Percentiles rank a stretch among this genome's conserved stretches.
Conservation (phyloP, 2,888 invertebrate genomes). For the Chloroclystis v-ata region DNA sequence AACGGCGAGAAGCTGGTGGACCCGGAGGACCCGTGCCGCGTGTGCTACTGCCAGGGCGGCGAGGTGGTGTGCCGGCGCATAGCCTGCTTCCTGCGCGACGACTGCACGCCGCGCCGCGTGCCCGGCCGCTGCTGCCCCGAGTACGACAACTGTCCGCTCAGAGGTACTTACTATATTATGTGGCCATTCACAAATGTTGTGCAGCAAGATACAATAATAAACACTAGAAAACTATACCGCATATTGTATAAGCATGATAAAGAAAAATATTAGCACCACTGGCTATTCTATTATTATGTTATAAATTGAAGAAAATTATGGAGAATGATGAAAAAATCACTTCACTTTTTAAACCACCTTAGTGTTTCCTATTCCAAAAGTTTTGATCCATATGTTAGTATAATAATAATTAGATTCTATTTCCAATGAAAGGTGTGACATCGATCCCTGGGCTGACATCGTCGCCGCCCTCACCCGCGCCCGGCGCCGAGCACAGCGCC, state of each 20-base stretch:
- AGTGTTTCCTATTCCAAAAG: too few species aligned
- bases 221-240: too few species aligned
- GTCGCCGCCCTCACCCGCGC: slow-evolving; percentile 36
- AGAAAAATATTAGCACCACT: too few species aligned
- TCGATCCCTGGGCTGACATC: slow-evolving; percentile 50
- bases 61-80: slow-evolving; percentile 87
- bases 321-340: too few species aligned
- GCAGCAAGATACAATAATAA: too few species aligned
- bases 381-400: too few species aligned
- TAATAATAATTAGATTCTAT: neutral
- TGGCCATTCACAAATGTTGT: too few species aligned
- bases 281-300: too few species aligned
- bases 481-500: slow-evolving; percentile 17
- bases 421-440: slow-evolving; percentile 52
- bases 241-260: too few species aligned
- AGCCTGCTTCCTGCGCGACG: slow-evolving; percentile 85
- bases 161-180: too few species aligned
- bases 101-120: slow-evolving; percentile 85
- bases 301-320: too few species aligned
- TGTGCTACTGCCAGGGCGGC: slow-evolving; percentile 89
- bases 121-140: slow-evolving; percentile 88
- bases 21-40: slow-evolving; percentile 85
- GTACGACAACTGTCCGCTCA: slow-evolving; percentile 87
- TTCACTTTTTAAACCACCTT: too few species aligned
- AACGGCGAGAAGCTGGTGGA: slow-evolving; percentile 87